Evolutionary conservation across 2,888 invertebrate species (phyloP).

Genomic region (Drosophila colorata): DNA sequence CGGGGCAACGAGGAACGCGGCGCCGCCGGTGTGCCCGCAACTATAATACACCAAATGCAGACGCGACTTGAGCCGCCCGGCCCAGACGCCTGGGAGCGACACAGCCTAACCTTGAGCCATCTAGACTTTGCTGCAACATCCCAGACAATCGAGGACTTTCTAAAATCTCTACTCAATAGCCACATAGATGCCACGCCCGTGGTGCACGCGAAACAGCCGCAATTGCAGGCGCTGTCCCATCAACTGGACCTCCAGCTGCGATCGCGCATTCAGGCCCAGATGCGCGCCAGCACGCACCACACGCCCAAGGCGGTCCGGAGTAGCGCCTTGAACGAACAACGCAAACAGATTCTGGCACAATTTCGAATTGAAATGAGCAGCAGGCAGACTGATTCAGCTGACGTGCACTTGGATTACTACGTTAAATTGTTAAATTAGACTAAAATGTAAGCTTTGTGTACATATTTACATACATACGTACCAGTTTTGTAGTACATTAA

Average conservation of each 20-base stretch:
- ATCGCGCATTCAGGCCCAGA: constrained; percentile 58
- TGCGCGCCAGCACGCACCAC: constrained; percentile 8
- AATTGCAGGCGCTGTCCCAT: constrained; percentile 54
- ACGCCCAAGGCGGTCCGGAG: constrained; percentile 48
- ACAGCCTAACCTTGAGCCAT: constrained; percentile 45
- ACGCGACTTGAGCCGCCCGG: constrained; percentile 67
- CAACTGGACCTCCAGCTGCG: constrained; percentile 77
- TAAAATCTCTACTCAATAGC: constrained; percentile 16
- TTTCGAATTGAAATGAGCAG: constrained; percentile 38
- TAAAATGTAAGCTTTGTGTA: constrained; percentile 38
- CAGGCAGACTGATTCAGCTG: neutral
- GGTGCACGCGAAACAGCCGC: constrained; percentile 1
- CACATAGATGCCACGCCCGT: neutral
- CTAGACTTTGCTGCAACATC: neutral
- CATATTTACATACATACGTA: constrained; percentile 19
- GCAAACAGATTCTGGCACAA: constrained; percentile 70
- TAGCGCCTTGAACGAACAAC: constrained; percentile 65
- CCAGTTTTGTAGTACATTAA: constrained; percentile 7
- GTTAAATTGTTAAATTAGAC: constrained; percentile 64
- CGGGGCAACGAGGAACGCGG: constrained; percentile 66
- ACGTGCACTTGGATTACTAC: constrained; percentile 43
- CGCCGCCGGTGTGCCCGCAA: constrained; percentile 50
- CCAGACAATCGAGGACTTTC: constrained; percentile 21
- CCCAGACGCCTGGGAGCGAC: constrained; percentile 65
- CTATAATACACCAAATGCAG: constrained; percentile 73